phyloP scores from a whole-genome alignment of 2,797 vertebrate genomes.

The Myotis planiceps region DNA sequence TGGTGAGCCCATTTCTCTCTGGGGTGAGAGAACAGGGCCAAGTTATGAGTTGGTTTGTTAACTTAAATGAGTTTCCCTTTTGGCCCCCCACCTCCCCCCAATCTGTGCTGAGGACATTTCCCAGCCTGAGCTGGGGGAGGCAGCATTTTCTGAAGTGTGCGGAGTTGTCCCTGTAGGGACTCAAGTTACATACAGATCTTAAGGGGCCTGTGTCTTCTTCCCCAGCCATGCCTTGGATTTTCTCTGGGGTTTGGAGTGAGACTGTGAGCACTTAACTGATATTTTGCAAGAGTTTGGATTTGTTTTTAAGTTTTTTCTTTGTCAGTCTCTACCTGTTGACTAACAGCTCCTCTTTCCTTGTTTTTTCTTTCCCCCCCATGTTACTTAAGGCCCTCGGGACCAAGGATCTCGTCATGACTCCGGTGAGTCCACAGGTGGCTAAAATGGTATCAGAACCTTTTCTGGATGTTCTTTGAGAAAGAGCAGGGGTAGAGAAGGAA shows the following conservation, averaged over 20 bases:
- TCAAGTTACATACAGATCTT: slow-evolving; percentile 61
- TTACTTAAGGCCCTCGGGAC: slow-evolving; percentile 91
- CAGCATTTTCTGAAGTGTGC: slow-evolving; percentile 74
- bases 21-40: slow-evolving; percentile 75
- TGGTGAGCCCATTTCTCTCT: slow-evolving; percentile 77
- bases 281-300: slow-evolving; percentile 55
- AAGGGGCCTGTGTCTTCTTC: slow-evolving; percentile 59
- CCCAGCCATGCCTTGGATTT: slow-evolving; percentile 58
- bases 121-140: slow-evolving; percentile 71
- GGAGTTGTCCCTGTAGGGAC: slow-evolving; percentile 65
- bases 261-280: slow-evolving; percentile 66
- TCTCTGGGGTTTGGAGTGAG: slow-evolving; percentile 77
- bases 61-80: slow-evolving; percentile 56
- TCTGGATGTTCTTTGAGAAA: neutral
- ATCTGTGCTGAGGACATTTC: slow-evolving; percentile 76
- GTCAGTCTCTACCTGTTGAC: neutral
- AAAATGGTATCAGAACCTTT: neutral
- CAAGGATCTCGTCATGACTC: slow-evolving; percentile 88
- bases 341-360: slow-evolving; percentile 66
- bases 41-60: slow-evolving; percentile 74
- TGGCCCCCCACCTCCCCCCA: neutral
- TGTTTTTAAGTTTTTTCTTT: slow-evolving; percentile 53
- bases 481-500: neutral
- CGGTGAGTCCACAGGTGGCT: slow-evolving; percentile 69
- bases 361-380: slow-evolving; percentile 72